These are phyloP conservation scores for Bombus superbus DNA, from an alignment of 1,140 invertebrate genomes.

Conservation along the genomic window DNA sequence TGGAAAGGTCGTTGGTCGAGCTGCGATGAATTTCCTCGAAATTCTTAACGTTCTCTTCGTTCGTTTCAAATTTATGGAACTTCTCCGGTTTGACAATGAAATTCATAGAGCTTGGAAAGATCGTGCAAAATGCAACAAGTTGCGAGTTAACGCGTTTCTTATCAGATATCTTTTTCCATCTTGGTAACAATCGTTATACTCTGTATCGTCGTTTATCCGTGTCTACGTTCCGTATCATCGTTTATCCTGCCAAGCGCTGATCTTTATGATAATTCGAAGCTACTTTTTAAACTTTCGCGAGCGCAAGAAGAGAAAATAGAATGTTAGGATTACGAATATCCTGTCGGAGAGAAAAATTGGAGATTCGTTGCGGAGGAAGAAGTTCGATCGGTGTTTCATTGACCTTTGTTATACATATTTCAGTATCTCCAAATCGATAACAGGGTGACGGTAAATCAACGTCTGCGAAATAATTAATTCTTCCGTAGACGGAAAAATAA, in stretches of 20 bases:
- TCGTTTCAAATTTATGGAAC: neutral
- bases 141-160: too few relatives aligned
- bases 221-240: too few relatives aligned
- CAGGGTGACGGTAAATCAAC: conserved; percentile 41
- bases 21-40: neutral
- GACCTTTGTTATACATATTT: too few relatives aligned
- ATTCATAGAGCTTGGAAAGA: neutral
- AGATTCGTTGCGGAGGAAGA: neutral
- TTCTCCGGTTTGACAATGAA: neutral
- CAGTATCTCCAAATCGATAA: too few relatives aligned
- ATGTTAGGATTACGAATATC: neutral
- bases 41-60: neutral
- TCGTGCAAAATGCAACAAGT: too few relatives aligned
- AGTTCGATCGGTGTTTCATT: too few relatives aligned
- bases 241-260: too few relatives aligned
- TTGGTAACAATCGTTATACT: too few relatives aligned
- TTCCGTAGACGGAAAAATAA: conserved; percentile 51
- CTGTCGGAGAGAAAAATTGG: neutral
- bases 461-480: conserved; percentile 53
- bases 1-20: neutral
- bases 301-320: neutral
- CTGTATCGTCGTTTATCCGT: too few relatives aligned
- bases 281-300: too few relatives aligned
- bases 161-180: too few relatives aligned
- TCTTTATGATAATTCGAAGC: too few relatives aligned